These are phyloP conservation scores for Todiramphus chloris DNA, from an alignment of 2,113 vertebrate genomes.

Conservation along the genomic window DNA sequence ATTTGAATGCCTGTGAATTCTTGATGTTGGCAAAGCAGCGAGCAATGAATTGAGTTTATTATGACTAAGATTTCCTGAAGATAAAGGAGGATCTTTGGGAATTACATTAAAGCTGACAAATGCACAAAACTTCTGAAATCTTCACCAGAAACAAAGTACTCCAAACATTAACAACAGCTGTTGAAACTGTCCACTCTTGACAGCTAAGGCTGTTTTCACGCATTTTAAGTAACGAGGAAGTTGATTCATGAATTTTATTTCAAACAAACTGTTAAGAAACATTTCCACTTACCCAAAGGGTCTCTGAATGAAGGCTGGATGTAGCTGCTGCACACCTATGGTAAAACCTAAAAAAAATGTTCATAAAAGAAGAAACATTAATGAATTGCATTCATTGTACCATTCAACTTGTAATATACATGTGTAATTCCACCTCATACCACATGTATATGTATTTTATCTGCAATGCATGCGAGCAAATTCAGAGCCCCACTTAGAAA, in stretches of 20 bases:
- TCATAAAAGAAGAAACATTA: neutral
- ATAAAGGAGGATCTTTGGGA: constrained; percentile 30
- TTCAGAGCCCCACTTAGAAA: neutral
- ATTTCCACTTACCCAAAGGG: constrained; percentile 90
- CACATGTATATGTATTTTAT: neutral
- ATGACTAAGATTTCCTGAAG: constrained; percentile 38
- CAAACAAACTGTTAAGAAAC: neutral
- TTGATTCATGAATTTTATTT: neutral
- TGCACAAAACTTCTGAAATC: neutral
- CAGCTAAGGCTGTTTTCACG: neutral
- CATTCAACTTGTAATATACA: accelerated
- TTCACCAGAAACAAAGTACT: constrained; percentile 21
- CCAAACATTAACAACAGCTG: neutral
- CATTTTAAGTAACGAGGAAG: constrained; percentile 4
- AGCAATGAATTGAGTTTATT: constrained; percentile 4
- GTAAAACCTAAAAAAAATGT: constrained; percentile 81
- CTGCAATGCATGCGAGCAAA: neutral
- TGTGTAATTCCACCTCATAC: neutral
- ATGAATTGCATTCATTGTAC: neutral
- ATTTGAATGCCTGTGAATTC: constrained; percentile 27
- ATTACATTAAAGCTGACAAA: constrained; percentile 45
- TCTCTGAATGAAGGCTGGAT: constrained; percentile 94
- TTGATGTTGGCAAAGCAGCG: neutral
- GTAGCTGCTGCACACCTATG: constrained; percentile 92
- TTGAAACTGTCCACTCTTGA: neutral